Evolutionary conservation across 2,113 vertebrate genomes (phyloP).

Genomic region (Phylloscopus whistleri): DNA sequence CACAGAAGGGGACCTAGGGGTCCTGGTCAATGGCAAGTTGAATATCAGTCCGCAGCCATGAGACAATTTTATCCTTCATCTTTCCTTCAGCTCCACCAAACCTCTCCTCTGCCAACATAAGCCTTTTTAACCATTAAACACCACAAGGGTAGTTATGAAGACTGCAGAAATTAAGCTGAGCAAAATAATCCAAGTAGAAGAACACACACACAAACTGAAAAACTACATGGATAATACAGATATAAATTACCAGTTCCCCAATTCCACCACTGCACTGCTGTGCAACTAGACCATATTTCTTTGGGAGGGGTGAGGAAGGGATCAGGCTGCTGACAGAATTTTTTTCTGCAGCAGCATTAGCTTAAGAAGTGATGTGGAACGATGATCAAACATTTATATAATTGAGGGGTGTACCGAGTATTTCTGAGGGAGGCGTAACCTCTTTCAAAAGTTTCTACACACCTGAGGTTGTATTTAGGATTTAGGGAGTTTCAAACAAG

Average conservation of each 20-base stretch:
- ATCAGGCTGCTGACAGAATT: neutral
- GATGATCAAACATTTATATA: neutral
- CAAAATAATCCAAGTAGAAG: neutral
- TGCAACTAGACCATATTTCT: neutral
- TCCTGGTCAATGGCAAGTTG: neutral
- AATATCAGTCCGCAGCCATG: neutral
- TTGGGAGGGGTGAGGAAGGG: neutral
- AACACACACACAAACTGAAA: neutral
- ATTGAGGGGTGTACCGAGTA: rapidly evolving
- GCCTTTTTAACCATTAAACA: neutral
- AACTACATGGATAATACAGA: neutral
- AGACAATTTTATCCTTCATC: neutral
- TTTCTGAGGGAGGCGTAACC: neutral
- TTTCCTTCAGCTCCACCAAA: neutral
- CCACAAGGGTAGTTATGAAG: neutral
- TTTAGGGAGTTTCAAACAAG: neutral
- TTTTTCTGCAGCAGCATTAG: neutral
- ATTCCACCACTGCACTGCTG: neutral
- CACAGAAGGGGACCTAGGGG: neutral
- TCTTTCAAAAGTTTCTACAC: neutral
- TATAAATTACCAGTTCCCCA: neutral
- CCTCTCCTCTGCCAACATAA: neutral
- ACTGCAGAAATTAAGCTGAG: neutral
- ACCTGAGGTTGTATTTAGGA: neutral
- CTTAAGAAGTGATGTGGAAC: neutral